These are phyloP conservation scores for Dromas ardeola DNA, from an alignment of 2,113 vertebrate genomes.

Conservation along the genomic window DNA sequence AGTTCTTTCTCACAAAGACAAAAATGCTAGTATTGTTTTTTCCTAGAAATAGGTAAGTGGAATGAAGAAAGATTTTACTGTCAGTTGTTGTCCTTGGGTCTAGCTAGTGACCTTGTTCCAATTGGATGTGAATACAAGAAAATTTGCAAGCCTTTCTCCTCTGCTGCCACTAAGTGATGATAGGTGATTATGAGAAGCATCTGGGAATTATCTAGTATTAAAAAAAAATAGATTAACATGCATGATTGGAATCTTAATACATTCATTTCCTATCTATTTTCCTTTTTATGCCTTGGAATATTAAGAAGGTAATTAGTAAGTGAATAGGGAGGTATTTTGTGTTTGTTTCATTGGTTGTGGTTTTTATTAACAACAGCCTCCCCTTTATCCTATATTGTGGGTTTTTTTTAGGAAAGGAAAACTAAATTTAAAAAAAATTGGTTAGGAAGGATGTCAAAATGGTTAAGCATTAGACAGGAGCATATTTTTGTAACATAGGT, in stretches of 20 bases:
- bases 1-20: not conserved
- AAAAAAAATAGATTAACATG: slow-evolving; percentile 22
- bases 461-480: not conserved
- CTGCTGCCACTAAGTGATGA: not conserved
- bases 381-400: not conserved
- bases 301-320: not conserved
- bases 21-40: not conserved
- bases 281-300: not conserved
- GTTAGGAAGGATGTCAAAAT: not conserved
- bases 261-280: not conserved
- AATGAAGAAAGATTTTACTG: not conserved
- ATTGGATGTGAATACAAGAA: not conserved
- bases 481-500: not conserved
- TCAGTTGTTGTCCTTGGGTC: slow-evolving; percentile 31
- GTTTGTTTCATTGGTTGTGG: not conserved
- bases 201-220: slow-evolving; percentile 37
- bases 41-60: not conserved
- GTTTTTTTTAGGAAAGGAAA: not conserved
- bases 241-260: slow-evolving; percentile 34
- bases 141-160: slow-evolving; percentile 8
- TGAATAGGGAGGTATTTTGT: not conserved
- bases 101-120: slow-evolving; percentile 36
- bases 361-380: not conserved
- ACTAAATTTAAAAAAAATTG: not conserved
- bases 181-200: slow-evolving; percentile 49